A percentile compares a stretch with the other conserved stretches of the same genome.
phyloP scores from a whole-genome alignment of 2,888 invertebrate genomes.

The Pterobdella sp. region DNA sequence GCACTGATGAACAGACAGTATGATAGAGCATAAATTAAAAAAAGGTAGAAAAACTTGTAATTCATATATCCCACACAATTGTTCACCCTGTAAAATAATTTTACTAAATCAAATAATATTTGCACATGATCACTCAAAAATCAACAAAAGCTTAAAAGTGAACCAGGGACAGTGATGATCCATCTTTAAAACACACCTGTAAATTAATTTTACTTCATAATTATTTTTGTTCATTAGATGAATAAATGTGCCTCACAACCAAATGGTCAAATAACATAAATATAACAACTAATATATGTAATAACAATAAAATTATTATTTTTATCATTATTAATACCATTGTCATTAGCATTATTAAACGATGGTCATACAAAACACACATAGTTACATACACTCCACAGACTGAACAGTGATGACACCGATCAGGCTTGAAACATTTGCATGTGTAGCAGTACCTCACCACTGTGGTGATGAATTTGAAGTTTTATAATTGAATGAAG shows the following conservation, averaged over 20 bases:
- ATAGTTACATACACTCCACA: slow-evolving; percentile 61
- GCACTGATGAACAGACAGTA: slow-evolving; percentile 76
- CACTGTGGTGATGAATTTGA: slow-evolving; percentile 28
- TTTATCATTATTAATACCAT: neutral
- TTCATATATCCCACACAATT: slow-evolving; percentile 96
- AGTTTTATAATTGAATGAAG: too few relatives aligned
- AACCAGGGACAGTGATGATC: slow-evolving; percentile 98
- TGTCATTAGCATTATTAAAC: neutral
- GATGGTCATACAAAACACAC: too few relatives aligned
- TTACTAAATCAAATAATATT: too few relatives aligned
- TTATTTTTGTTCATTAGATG: too few relatives aligned
- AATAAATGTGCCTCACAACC: too few relatives aligned
- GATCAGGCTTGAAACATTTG: slow-evolving; percentile 86
- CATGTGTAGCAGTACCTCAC: slow-evolving; percentile 74
- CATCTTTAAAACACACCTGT: slow-evolving; percentile 83
- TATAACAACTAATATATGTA: slow-evolving; percentile 21
- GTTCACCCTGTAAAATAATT: slow-evolving; percentile 60
- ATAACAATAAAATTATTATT: neutral
- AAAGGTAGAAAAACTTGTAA: slow-evolving; percentile 96
- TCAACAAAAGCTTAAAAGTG: slow-evolving; percentile 32
- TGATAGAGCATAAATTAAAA: slow-evolving; percentile 82
- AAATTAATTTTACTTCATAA: slow-evolving; percentile 34
- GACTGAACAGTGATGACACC: slow-evolving; percentile 94
- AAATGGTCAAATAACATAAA: too few relatives aligned
- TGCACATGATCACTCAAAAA: neutral